Base-by-base conservation (phyloP, 2,888 invertebrate genomes). In the Cryptophagus acutangulus region DNA sequence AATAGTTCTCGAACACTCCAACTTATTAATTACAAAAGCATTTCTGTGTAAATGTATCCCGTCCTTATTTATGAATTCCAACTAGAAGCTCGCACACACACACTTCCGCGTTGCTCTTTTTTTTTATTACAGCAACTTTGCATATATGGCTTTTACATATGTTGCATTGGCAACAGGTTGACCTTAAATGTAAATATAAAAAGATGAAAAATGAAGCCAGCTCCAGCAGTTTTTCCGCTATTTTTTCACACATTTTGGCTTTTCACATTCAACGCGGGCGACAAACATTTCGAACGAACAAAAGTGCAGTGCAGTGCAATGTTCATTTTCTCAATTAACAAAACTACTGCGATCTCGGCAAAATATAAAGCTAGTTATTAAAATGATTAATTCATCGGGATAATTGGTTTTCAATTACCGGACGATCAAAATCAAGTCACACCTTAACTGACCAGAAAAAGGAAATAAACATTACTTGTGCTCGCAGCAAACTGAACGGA, bases 371-470 rank as follows among this genome's bases (percentile, higher is more conserved):
- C 20, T 20, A 6, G 20, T 20, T 6, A 20, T 20, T 20, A 20
- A 9, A 28, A 28, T 20, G 24, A 33, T 38, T 30, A 30, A 38
- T 30, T 30, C 30, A 30, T 20, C 18, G 20, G 9, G 41, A 50
- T 54, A 55, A 58, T 58, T 51, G 52, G 41, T 55, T 57, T 56
- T 53, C 52, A 55, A 58, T 57, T 57, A 52, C 43, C 33, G 48
- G 37, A 36, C 47, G 46, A 54, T 54, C 52, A 50, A 55, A 59
- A 58, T 51, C 57, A 53, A 54, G 53, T 54, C 55, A 55, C 57
- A 55, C 54, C 49, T 54, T 45, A 47, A 47, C 48, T 48, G 46
- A 41, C 49, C 45, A 43, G 38, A 47, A 50, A 49, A 55, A 52
- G 47, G 48, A 55, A 53, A 56, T 48, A 54, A 56, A 52, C 30